Evolutionary conservation across 2,888 invertebrate species (phyloP).

Genomic region (Eudiplozoon nipponicum): DNA sequence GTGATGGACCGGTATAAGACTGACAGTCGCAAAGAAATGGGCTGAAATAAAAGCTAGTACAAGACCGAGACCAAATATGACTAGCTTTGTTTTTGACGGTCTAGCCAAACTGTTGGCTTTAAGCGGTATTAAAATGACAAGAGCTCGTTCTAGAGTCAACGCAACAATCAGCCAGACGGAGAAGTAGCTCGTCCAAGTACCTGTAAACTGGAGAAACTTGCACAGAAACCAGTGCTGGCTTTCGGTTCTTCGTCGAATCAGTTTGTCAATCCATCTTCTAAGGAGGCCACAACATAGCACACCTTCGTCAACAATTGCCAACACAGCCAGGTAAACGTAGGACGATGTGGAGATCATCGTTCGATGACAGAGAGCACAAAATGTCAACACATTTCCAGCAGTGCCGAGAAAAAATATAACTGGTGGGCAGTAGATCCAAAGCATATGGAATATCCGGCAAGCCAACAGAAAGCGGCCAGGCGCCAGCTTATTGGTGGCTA

Average conservation of each 20-base stretch:
- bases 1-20: not conserved
- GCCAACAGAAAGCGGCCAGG: too few species aligned
- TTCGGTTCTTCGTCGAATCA: slow-evolving; percentile 20
- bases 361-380: slow-evolving; percentile 21
- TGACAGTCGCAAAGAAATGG: slow-evolving; percentile 22
- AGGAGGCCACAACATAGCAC: slow-evolving; percentile 23
- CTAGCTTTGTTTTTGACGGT: slow-evolving; percentile 20
- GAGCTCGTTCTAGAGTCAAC: slow-evolving; percentile 23
- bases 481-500: too few species aligned
- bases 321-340: slow-evolving; percentile 21
- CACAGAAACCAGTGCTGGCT: slow-evolving; percentile 20
- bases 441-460: too few species aligned
- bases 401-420: slow-evolving; percentile 22
- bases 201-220: slow-evolving; percentile 20
- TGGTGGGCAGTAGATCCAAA: slow-evolving; percentile 21
- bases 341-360: slow-evolving; percentile 22
- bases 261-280: slow-evolving; percentile 22
- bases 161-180: slow-evolving; percentile 25
- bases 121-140: slow-evolving; percentile 24
- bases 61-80: slow-evolving; percentile 19
- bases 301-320: slow-evolving; percentile 22
- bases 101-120: slow-evolving; percentile 20
- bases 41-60: slow-evolving; percentile 20
- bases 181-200: slow-evolving; percentile 21
- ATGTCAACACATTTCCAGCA: slow-evolving; percentile 23